A percentile compares a stretch with the other conserved stretches of the same genome.
phyloP scores from a whole-genome alignment of 1,140 invertebrate genomes.

The Lasioglossum albipes region DNA sequence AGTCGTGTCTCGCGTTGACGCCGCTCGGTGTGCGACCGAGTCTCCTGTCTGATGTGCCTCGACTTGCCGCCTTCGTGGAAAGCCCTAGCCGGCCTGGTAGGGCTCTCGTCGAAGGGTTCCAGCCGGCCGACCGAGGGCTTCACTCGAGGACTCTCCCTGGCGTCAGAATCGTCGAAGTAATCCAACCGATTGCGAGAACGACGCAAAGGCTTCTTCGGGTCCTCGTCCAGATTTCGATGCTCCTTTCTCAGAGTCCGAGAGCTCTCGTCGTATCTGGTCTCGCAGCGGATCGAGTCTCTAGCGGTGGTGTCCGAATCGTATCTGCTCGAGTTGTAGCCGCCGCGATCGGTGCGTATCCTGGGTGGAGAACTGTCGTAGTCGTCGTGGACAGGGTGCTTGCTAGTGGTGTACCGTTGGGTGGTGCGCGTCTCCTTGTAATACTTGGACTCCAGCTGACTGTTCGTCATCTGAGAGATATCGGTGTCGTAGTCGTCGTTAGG shows the following conservation, averaged over 20 bases:
- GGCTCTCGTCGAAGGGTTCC: constrained; percentile 69
- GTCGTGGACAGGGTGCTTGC: constrained; percentile 67
- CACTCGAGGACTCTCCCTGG: constrained; percentile 62
- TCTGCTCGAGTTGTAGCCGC: constrained; percentile 72
- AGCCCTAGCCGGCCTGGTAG: constrained; percentile 65
- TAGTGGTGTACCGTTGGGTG: constrained; percentile 69
- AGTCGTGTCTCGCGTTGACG: constrained; percentile 69
- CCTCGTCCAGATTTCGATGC: constrained; percentile 63
- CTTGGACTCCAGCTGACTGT: constrained; percentile 74
- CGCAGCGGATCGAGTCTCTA: constrained; percentile 70
- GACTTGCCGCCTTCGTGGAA: constrained; percentile 76
- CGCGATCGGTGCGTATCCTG: constrained; percentile 63
- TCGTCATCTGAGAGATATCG: constrained; percentile 76
- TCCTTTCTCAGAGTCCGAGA: constrained; percentile 66
- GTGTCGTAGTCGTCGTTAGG: constrained; percentile 77
- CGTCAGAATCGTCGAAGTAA: constrained; percentile 75
- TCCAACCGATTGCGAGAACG: constrained; percentile 73
- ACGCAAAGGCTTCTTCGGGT: constrained; percentile 71
- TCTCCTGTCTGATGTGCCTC: constrained; percentile 69
- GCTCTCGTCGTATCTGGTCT: constrained; percentile 67
- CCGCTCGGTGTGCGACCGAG: constrained; percentile 66
- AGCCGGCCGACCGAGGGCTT: constrained; percentile 64
- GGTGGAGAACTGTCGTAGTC: constrained; percentile 76
- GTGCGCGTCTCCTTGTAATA: constrained; percentile 75
- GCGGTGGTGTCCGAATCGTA: constrained; percentile 77